Evolutionary conservation across 2,888 invertebrate genomes (phyloP).

Genomic region (Cremastinae sp.): DNA sequence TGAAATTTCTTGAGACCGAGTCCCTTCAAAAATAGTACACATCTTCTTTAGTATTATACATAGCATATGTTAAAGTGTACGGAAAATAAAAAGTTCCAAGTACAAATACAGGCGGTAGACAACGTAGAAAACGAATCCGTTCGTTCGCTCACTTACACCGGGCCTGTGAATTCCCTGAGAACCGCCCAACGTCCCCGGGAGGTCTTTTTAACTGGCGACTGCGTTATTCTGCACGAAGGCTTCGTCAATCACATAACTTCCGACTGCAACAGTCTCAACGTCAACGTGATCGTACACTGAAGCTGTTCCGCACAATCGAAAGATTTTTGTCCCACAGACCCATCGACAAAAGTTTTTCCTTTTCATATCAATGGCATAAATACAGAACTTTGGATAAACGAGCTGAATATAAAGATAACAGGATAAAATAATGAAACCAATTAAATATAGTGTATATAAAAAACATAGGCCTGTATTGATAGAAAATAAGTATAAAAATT

Average conservation of each 20-base stretch:
- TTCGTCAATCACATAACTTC: conserved; percentile 73
- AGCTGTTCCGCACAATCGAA: background rate
- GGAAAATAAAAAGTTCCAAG: too few relatives aligned
- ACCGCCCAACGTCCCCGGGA: conserved; percentile 75
- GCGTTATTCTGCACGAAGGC: conserved; percentile 76
- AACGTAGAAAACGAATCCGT: conserved; percentile 70
- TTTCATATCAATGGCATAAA: too few relatives aligned
- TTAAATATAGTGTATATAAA: conserved; percentile 11
- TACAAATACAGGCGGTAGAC: conserved; percentile 70
- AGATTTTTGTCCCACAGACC: background rate
- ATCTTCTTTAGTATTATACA: too few relatives aligned
- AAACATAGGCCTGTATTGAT: conserved; percentile 65
- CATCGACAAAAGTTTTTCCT: background rate
- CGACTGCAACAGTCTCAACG: conserved; percentile 71
- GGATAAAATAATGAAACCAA: too few relatives aligned
- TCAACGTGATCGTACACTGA: conserved; percentile 75
- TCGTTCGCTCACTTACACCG: conserved; percentile 76
- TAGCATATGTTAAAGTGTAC: too few relatives aligned
- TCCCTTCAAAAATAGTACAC: too few relatives aligned
- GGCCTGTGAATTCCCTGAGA: conserved; percentile 76
- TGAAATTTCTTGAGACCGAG: too few relatives aligned
- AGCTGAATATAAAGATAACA: too few relatives aligned
- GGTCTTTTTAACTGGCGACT: conserved; percentile 74
- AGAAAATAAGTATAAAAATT: conserved; percentile 71
- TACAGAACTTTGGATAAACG: too few relatives aligned